These are phyloP conservation scores for Drosophila crucigera DNA, from an alignment of 2,888 invertebrate species.

Conservation along the genomic window DNA sequence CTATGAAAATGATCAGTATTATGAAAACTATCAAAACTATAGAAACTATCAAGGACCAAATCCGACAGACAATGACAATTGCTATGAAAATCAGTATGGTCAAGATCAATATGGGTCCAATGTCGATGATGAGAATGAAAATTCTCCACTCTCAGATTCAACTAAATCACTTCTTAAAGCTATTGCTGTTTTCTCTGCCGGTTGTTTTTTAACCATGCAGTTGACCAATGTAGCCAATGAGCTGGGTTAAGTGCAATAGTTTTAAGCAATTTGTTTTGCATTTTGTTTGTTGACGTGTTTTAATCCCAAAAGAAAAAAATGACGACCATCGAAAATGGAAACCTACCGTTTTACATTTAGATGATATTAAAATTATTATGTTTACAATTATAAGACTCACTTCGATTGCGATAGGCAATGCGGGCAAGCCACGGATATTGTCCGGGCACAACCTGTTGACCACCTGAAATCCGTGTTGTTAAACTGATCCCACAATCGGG, in stretches of 20 bases:
- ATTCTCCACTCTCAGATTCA: conserved; percentile 40
- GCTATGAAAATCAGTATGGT: background rate
- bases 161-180: conserved; percentile 65
- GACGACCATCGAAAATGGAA: background rate
- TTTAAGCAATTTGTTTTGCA: background rate
- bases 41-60: conserved; percentile 3
- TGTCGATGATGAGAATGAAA: background rate
- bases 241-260: conserved; percentile 50
- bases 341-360: conserved; percentile 1
- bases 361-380: conserved; percentile 35
- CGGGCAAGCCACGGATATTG: conserved; percentile 88
- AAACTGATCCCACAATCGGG: conserved; percentile 82
- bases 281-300: conserved; percentile 1
- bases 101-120: background rate
- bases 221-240: conserved; percentile 70
- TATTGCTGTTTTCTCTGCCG: conserved; percentile 66
- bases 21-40: too few relatives aligned
- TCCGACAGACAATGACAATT: background rate
- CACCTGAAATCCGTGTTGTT: conserved; percentile 85
- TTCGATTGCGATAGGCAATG: conserved; percentile 84
- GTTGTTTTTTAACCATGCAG: conserved; percentile 70
- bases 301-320: background rate
- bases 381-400: conserved; percentile 71
- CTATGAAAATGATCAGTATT: too few relatives aligned
- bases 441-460: conserved; percentile 85